Base-by-base conservation (phyloP, 2,888 invertebrate genomes). In the Eucera pruinosa region DNA sequence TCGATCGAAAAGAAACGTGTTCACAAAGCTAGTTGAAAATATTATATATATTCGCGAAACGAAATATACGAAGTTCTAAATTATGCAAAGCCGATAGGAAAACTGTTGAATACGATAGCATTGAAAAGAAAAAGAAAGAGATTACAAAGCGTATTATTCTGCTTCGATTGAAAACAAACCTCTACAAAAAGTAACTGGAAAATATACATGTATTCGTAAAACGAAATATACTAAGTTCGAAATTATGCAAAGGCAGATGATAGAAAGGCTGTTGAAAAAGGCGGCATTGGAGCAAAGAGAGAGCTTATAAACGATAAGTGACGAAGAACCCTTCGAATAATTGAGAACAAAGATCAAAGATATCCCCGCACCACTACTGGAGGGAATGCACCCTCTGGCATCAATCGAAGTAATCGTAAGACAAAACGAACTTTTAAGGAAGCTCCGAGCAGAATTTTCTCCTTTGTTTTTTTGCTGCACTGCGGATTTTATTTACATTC, bases 301-400 rank as follows among this genome's bases (percentile, higher is more conserved):
- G n/a, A n/a, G n/a, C 54, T 58, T 33, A 25, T 27, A 18, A 48
- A 39, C 23, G 33, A 43, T n/a, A 25, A 52, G 18, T 50, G 70
- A 33, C 13, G 47, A 25, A 60, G 30, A 23, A 25, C 43, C 9
- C 25, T 55, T 39, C 15, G 52, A 54, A 54, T 70, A 54, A 71
- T 64, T 57, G 30, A 50, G 62, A 57, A 74, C n/a, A 27, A 13
- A 71, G 62, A 64, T 71, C 41, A 71, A 71, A 71, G 71, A 48
- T 43, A 41, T n/a, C 5, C n/a, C n/a, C 27, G 18, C 0, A 6
- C 23, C n/a, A n/a, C 20, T 43, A 27, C 52, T 11, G 5, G 13
- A 0, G 1, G 11, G 23, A 33, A 27, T 27, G 18, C n/a, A 18
- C 30, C 33, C 23, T 57, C 11, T 11, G 57, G 23, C 20, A 20